A percentile compares a stretch with the other conserved stretches of the same genome.
phyloP scores from a whole-genome alignment of 2,888 invertebrate species.

The Stenolophus ochropezus region DNA sequence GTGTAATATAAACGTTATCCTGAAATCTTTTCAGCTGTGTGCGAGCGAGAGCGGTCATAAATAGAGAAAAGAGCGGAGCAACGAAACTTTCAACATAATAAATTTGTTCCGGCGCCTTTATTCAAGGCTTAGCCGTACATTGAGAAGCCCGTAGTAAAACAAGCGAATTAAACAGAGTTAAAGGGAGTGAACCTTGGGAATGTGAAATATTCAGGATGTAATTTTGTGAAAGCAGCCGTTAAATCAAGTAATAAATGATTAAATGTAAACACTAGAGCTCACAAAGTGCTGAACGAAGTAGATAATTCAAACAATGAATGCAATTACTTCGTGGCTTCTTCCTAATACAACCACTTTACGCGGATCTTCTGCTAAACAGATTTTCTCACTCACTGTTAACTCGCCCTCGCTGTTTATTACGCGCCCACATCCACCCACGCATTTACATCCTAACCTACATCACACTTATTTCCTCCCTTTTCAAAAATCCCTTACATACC shows the following conservation, averaged over 20 bases:
- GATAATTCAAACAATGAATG: constrained; percentile 35
- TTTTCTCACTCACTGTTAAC: neutral
- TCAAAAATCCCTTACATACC: no score
- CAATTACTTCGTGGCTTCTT: constrained; percentile 8
- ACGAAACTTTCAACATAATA: constrained; percentile 4
- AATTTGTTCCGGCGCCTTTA: constrained; percentile 1
- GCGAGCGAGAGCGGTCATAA: neutral
- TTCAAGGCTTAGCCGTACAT: constrained; percentile 3
- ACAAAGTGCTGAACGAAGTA: constrained; percentile 9
- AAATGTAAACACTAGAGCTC: constrained; percentile 25
- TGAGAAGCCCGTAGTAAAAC: constrained; percentile 3
- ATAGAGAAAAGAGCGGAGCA: neutral
- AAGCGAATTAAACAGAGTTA: constrained; percentile 41
- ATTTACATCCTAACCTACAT: neutral
- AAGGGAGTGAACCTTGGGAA: constrained; percentile 16
- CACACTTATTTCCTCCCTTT: neutral
- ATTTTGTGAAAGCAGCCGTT: constrained; percentile 41
- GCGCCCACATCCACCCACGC: neutral
- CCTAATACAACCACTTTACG: constrained; percentile 1
- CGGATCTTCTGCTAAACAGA: neutral
- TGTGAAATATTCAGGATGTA: constrained; percentile 45
- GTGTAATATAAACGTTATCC: neutral
- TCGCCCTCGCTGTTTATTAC: neutral
- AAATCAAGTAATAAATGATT: constrained; percentile 39
- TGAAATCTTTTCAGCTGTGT: neutral